Conservation (phyloP, 2,113 vertebrate species). For the Psettodes erumei region DNA sequence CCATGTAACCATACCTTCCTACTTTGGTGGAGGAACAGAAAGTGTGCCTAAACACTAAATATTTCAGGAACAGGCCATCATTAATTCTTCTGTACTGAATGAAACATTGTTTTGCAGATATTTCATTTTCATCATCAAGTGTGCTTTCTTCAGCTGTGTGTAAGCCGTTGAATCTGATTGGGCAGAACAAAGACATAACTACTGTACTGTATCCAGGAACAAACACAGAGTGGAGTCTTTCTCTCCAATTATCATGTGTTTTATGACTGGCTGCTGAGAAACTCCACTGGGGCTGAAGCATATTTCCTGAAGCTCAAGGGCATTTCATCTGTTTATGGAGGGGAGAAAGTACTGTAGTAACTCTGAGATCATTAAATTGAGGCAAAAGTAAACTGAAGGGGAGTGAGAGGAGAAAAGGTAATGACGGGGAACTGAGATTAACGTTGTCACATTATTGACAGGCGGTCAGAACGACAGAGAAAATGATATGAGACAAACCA, state of each 20-base stretch:
- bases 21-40: constrained; percentile 5
- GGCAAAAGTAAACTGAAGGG: constrained; percentile 34
- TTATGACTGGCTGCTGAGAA: constrained; percentile 25
- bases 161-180: background rate
- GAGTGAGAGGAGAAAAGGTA: constrained; percentile 31
- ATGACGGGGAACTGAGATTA: constrained; percentile 52
- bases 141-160: constrained; percentile 13
- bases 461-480: constrained; percentile 22
- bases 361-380: constrained; percentile 22
- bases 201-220: constrained; percentile 7
- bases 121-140: constrained; percentile 29
- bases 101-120: constrained; percentile 22
- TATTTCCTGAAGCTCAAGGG: constrained; percentile 34
- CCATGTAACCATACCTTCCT: background rate
- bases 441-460: constrained; percentile 59
- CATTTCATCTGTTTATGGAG: constrained; percentile 24
- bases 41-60: background rate
- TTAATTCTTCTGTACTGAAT: constrained; percentile 11
- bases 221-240: constrained; percentile 12
- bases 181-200: constrained; percentile 14
- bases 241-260: constrained; percentile 41
- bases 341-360: background rate
- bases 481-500: constrained; percentile 17
- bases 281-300: constrained; percentile 1
- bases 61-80: constrained; percentile 10